Evolutionary conservation across 2,888 invertebrate genomes (phyloP), one percentile per base, ranked within the genome.

Genomic region (Sarcophaga variegata): DNA sequence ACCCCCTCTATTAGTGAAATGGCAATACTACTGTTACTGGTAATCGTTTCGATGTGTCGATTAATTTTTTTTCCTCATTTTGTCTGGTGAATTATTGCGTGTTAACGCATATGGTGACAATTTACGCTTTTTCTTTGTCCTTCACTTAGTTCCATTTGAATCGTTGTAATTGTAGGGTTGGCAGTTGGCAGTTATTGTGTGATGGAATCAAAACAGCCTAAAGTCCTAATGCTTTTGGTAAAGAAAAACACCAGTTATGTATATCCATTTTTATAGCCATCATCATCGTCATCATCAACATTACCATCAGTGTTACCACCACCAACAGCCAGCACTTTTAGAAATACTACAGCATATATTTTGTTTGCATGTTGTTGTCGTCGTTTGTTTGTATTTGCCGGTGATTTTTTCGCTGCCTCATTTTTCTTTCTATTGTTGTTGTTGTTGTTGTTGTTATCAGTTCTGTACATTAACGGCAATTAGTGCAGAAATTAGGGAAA

Each of bases 81-180:
- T 92, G 92, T 91, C 92, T 93, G 92, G 93, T 93, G 92, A 93
- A 91, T 93, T 93, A 93, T 93, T 93, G 93, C 93, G 93, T 93
- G 93, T 93, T 93, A 93, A 93, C 93, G 93, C 93, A 93, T 93
- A 93, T 93, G 93, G 93, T 93, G 92, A 93, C 91, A 92, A 92
- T 92, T 93, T 91, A 81, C 89, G 86, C 81, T 86, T 86, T 84
- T 87, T 72, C 85, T 81, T 63, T 25, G n/a, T 5, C 27, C 22
- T 62, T n/a, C 67, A n/a, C 62, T 64, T 67, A 63, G 47, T 69
- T 20, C 17, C 10, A 17, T 70, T 20, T 11, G 59, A 49, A 66
- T 71, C 70, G 45, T 66, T 54, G 47, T 12, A 20, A 49, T 37
- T 76, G 70, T 64, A 84, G 80, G 70, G 75, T 84, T 84, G 75